Evolutionary conservation across 2,113 vertebrate genomes (phyloP), one percentile per base, ranked within the genome.

Genomic region (Ancistrus triradiatus): DNA sequence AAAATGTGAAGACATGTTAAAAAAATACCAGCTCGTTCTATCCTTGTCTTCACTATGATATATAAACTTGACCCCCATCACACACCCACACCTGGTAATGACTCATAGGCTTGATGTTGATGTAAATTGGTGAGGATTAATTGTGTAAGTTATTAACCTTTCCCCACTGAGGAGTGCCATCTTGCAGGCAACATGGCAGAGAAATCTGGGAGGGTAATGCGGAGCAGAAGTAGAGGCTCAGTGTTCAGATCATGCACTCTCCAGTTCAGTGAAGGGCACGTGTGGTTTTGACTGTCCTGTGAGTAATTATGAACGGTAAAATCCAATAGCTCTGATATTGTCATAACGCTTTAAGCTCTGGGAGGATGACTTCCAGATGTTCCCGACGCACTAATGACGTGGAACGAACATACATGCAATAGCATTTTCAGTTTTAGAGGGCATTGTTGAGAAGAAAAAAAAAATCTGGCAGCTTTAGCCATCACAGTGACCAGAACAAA

Each of bases 301-400:
- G 75, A 86, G 77, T 87, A 84, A 87, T 87, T 84, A 86, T 73
- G 72, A 85, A 88, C 83, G 78, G 76, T 80, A 80, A 80, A 83
- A 84, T 83, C 80, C 84, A 84, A 76, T 79, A 74, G 43, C 79
- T 73, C 73, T 77, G 81, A 84, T 85, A 83, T 76, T 81, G 81
- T 79, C 79, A 84, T 83, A 84, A 80, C 78, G 78, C 78, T 74
- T 69, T 74, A 50, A 76, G 75, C 67, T 69, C 24, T n/a, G 68
- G 50, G 69, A 48, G 44, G 69, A 88, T 84, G 78, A 77, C 65
- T 86, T 85, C 84, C 86, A 88, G 86, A 88, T 87, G 85, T 82
- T 75, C 52, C 72, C 72, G 55, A 63, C 51, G 46, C 74, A 69
- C 74, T 77, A 85, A 87, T 82, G 78, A 83, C 83, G n/a, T 85